Evolutionary conservation across 2,797 vertebrate species (phyloP), one percentile per base, ranked within the genome.

Genomic region (Anguilla pacifica): DNA sequence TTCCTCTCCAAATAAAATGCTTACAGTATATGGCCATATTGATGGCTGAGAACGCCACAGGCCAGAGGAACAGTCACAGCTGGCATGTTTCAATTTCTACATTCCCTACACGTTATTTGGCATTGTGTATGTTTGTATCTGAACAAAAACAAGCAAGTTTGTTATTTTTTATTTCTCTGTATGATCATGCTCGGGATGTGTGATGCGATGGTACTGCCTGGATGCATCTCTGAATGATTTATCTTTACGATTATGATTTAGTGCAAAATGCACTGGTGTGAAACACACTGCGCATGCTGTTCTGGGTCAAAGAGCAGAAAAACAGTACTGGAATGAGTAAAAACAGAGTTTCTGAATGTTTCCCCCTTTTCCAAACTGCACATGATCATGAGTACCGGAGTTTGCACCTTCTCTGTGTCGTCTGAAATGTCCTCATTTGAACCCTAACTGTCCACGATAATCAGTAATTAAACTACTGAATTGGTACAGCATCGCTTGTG

Each of bases 141-240:
- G 88, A 89, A 85, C 39, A 57, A 3, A 86, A 35, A 0, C 88
- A 89, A 88, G 57, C 89, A 87, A 93, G 74, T 61, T 91, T 90
- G 90, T 90, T 91, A 88, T 92, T 82, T 85, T 86, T 87, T 70
- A 87, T 89, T 84, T 43, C 86, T 86, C 90, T 93, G 39, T 87
- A 92, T 92, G 95, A 91, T 88, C 90, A 94, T 97, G 96, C 97
- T 98, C 97, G 98, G 97, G 97, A 98, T 96, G 95, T 96, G 94
- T 97, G 93, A 94, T 95, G 96, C 96, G 95, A 96, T 94, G 96
- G 92, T 96, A 94, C 95, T 46, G 94, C 96, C 95, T 96, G 95
- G 96, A 97, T 96, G 92, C 95, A 89, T 96, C 95, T 97, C 97
- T 97, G 96, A 96, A 96, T 94, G 93, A 96, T 92, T 91, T 93